A percentile compares a stretch with the other conserved stretches of the same genome.
Conservation (phyloP, 2,888 invertebrate genomes). For the Lysandra coridon region DNA sequence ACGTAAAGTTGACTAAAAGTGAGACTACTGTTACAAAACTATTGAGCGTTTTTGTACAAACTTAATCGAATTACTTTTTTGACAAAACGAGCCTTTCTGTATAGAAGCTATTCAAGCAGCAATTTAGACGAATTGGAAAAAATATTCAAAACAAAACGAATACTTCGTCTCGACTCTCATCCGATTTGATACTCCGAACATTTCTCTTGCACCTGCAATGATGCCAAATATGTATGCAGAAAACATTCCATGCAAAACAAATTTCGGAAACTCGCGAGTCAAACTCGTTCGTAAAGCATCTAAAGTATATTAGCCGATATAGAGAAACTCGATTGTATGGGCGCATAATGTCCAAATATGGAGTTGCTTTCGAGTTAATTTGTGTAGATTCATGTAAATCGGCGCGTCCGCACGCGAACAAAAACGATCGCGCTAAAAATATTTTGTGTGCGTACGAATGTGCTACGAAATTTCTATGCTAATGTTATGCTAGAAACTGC, state of each 20-base stretch:
- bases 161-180: not conserved
- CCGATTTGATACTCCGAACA: not conserved
- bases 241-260: not conserved
- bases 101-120: not conserved
- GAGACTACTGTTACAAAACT: not conserved
- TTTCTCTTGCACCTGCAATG: not conserved
- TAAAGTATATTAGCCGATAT: not conserved
- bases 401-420: constrained; percentile 25
- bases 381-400: constrained; percentile 30
- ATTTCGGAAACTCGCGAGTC: not conserved
- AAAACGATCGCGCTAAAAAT: constrained; percentile 22
- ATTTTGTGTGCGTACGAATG: constrained; percentile 27
- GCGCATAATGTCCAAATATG: constrained; percentile 29
- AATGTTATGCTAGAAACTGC: constrained; percentile 27
- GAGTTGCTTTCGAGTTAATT: constrained; percentile 27
- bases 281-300: constrained; percentile 1
- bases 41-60: not conserved
- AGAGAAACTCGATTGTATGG: constrained; percentile 13
- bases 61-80: constrained; percentile 7
- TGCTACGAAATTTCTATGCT: constrained; percentile 28
- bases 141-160: not conserved
- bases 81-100: not conserved
- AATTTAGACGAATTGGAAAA: not conserved
- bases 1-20: constrained; percentile 10
- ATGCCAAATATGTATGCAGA: not conserved